These are phyloP conservation scores for Chaunax sp. DNA, from an alignment of 2,797 vertebrate genomes.

Conservation along the genomic window DNA sequence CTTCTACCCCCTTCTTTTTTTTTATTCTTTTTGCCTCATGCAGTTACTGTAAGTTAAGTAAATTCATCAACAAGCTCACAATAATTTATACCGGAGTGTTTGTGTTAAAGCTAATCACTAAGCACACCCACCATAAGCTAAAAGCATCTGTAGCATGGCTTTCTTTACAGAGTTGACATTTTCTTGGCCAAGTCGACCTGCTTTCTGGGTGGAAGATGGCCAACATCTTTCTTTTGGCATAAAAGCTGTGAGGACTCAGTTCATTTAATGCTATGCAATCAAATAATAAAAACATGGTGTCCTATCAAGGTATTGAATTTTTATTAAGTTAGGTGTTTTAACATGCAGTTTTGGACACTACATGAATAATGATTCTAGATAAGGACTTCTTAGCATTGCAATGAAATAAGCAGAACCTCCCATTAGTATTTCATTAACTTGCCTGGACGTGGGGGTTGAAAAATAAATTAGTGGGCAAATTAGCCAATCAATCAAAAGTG, in stretches of 20 bases:
- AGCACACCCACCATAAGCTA: constrained; percentile 76
- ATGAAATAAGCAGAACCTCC: constrained; percentile 66
- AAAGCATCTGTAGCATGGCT: constrained; percentile 79
- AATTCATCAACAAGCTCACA: constrained; percentile 70
- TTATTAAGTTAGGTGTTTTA: constrained; percentile 63
- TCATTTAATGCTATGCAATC: constrained; percentile 81
- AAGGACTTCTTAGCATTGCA: constrained; percentile 56
- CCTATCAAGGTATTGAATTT: constrained; percentile 69
- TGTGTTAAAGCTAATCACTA: constrained; percentile 79
- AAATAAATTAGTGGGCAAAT: constrained; percentile 48
- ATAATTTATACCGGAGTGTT: constrained; percentile 72
- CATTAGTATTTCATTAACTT: constrained; percentile 68
- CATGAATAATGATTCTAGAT: constrained; percentile 63
- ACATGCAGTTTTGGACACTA: constrained; percentile 59
- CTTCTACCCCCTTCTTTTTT: constrained; percentile 25
- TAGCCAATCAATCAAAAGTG: constrained; percentile 48
- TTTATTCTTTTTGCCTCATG: constrained; percentile 58
- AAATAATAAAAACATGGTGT: constrained; percentile 71
- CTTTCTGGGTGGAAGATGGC: constrained; percentile 77
- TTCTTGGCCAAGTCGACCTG: constrained; percentile 82
- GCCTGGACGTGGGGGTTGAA: constrained; percentile 37
- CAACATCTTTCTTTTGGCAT: constrained; percentile 78
- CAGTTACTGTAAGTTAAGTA: constrained; percentile 72
- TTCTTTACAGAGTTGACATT: constrained; percentile 80
- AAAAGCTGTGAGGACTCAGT: constrained; percentile 72